Percentiles rank a stretch among this genome's conserved stretches.
Evolutionary conservation across 1,140 invertebrate species (phyloP).

Genomic region (Mya arenaria): DNA sequence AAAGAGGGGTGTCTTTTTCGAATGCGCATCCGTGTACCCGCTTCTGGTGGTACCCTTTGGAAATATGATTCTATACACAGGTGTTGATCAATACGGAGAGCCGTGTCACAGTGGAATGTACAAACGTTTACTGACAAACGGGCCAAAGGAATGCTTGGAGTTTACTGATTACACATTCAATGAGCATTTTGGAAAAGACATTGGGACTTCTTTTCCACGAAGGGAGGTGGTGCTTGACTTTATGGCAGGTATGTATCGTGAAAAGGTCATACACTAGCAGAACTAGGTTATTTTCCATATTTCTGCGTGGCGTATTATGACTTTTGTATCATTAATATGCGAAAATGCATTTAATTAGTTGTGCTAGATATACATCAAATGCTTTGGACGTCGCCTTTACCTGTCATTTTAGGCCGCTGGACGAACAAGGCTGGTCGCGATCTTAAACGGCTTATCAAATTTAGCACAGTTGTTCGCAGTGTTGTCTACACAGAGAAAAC

Average conservation of each 20-base stretch:
- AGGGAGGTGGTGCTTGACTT: background rate
- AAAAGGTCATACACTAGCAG: background rate
- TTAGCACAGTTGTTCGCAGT: background rate
- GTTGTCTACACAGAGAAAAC: slow-evolving; percentile 16
- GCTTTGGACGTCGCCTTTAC: background rate
- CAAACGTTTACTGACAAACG: too few species aligned
- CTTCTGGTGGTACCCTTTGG: too few species aligned
- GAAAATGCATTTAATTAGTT: background rate
- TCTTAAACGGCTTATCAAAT: background rate
- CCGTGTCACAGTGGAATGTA: too few species aligned
- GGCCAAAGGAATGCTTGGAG: too few species aligned
- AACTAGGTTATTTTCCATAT: background rate
- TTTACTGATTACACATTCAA: too few species aligned
- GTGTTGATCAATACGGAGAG: too few species aligned
- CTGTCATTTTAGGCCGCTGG: slow-evolving; percentile 8
- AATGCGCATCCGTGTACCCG: background rate
- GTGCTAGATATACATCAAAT: background rate
- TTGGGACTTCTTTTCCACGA: background rate
- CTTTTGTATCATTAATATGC: background rate
- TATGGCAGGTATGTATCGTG: slow-evolving; percentile 9
- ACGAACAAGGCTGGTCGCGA: background rate
- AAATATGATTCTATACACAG: too few species aligned
- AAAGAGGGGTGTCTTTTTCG: background rate
- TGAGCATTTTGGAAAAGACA: too few species aligned
- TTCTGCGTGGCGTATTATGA: background rate